A percentile compares a stretch with the other conserved stretches of the same genome.
Evolutionary conservation across 1,140 invertebrate species (phyloP).

Genomic region (Mizuhopecten yessoensis): DNA sequence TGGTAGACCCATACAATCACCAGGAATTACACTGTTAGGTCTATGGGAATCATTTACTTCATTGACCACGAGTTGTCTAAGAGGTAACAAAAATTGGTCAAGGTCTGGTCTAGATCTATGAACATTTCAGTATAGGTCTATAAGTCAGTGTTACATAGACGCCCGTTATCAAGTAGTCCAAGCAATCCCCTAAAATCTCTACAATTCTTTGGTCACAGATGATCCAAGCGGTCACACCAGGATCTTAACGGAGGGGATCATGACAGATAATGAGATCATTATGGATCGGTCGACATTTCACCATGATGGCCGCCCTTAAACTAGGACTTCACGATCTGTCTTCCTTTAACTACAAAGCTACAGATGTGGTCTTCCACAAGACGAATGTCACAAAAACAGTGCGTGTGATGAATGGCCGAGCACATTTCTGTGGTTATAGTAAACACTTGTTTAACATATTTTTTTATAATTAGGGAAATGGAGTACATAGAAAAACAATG

Average conservation of each 20-base stretch:
- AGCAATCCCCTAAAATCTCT: too few species aligned
- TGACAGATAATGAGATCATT: not conserved
- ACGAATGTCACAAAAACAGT: not conserved
- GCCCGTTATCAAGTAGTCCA: too few species aligned
- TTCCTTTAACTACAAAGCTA: not conserved
- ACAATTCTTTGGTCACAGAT: not conserved
- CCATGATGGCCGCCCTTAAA: constrained; percentile 7
- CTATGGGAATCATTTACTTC: too few species aligned
- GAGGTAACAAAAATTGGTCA: not conserved
- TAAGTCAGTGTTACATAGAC: too few species aligned
- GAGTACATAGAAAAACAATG: not conserved
- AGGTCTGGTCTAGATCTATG: too few species aligned
- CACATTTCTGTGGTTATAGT: not conserved
- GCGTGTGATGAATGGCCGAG: not conserved
- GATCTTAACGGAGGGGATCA: not conserved
- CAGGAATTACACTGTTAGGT: too few species aligned
- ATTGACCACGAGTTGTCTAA: too few species aligned
- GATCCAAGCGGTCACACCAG: not conserved
- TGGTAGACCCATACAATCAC: too few species aligned
- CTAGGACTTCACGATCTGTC: not conserved
- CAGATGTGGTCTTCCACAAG: not conserved
- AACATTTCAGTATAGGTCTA: too few species aligned
- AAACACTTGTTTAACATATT: constrained; percentile 2
- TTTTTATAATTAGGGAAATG: constrained; percentile 15
- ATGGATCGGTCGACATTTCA: not conserved